A percentile compares a stretch with the other conserved stretches of the same genome.
Evolutionary conservation across 2,797 vertebrate genomes (phyloP).

Genomic region (Notolepis coatsorum): DNA sequence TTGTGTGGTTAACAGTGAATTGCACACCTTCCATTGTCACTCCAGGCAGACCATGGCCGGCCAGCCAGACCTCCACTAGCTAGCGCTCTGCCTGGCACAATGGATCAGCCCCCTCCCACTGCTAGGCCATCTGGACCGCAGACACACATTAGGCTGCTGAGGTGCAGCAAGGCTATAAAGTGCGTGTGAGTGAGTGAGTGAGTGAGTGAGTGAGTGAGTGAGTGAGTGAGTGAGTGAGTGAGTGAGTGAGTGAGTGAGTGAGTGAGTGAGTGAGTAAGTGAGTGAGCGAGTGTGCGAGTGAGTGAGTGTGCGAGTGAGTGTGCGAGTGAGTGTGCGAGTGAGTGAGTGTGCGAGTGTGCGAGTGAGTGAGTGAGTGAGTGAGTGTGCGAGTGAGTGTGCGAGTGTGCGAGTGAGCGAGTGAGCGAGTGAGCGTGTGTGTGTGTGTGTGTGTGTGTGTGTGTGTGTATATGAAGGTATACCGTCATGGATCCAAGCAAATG

Average conservation of each 20-base stretch:
- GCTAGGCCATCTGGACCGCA: slow-evolving; percentile 80
- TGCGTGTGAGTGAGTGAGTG: slow-evolving; percentile 34
- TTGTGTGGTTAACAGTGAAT: slow-evolving; percentile 29
- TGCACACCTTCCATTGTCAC: slow-evolving; percentile 67
- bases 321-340: not conserved
- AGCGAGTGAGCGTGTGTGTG: not conserved
- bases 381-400: no score
- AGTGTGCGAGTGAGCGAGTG: no score
- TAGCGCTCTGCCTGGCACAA: not conserved
- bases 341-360: not conserved
- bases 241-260: not conserved
- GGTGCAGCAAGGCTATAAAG: slow-evolving; percentile 70
- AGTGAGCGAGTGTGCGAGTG: slow-evolving; percentile 8
- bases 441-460: not conserved
- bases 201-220: slow-evolving; percentile 1
- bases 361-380: not conserved
- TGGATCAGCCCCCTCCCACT: slow-evolving; percentile 74
- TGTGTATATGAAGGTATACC: no score
- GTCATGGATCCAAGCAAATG: no score
- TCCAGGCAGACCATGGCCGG: slow-evolving; percentile 59
- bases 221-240: not conserved
- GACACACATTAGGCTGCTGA: slow-evolving; percentile 73
- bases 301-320: not conserved
- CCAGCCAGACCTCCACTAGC: not conserved
- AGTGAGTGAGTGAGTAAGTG: not conserved